Base-by-base conservation (phyloP, 2,113 vertebrate genomes). In the Xenopus laevis region DNA sequence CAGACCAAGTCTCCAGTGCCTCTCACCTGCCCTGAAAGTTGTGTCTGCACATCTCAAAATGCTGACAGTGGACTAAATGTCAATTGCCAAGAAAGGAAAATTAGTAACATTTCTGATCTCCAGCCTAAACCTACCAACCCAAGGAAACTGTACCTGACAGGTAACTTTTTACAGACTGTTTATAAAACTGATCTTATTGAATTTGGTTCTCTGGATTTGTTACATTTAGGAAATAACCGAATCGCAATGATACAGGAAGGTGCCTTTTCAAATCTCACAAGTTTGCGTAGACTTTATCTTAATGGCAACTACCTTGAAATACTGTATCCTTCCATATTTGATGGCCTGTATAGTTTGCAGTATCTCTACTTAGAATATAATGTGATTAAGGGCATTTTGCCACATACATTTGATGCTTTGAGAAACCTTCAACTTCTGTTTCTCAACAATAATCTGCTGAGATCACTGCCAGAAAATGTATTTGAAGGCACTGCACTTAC, bases 331-430 rank as follows among this genome's bases (percentile, higher is more conserved):
- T 92, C 95, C 0, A 92, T 99, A 80, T 98, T 99, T 0, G 76
- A 84, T 0, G 97, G 97, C 21, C 89, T 99, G 73, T 93, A 95
- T 78, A 97, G 93, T 30, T 91, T 99, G 79, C 97, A 99, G 57
- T 99, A 99, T 80, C 94, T 99, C 45, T 99, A 99, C 79, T 86
- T 98, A 92, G 97, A 99, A 85, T 99, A 98, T 63, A 99, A 99
- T 79, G 95, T 99, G 69, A 98, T 99, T 66, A 98, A 98, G 82
- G 95, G 97, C 71, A 97, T 99, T 81, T 82, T 94, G 68, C 95
- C 96, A 0, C 90, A 84, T 69, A 97, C 96, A 0, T 99, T 98
- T 71, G 94, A 95, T 80, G 80, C 93, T 59, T 83, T 98, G 79
- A 92, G 93, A 47, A 97, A 97, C 79, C 92, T 98, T 1, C 97